Evolutionary conservation across 2,113 vertebrate species (phyloP).

Genomic region (Grammomys dolichurus): DNA sequence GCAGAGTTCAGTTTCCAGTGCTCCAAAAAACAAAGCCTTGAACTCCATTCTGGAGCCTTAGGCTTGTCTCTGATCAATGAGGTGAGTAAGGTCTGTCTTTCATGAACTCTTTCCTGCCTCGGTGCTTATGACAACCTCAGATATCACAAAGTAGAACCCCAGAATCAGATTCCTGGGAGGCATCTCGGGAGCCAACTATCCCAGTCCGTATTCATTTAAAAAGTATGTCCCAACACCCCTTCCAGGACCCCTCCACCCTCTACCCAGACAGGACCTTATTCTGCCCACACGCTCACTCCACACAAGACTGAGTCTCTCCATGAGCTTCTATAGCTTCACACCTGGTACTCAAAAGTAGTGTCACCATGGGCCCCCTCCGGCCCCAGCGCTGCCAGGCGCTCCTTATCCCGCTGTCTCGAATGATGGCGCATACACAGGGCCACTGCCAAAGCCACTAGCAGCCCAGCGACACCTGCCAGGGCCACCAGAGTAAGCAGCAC

Average conservation of each 20-base stretch:
- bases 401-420: constrained; percentile 92
- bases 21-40: not conserved
- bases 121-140: not conserved
- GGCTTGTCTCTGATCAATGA: not conserved
- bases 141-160: not conserved
- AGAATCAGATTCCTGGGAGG: not conserved
- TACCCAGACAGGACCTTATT: no score
- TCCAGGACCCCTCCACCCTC: not conserved
- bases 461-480: constrained; percentile 92
- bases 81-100: not conserved
- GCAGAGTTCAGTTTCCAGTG: not conserved
- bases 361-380: constrained; percentile 94
- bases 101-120: not conserved
- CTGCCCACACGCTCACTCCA: not conserved
- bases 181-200: not conserved
- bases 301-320: rapidly evolving
- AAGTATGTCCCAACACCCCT: not conserved
- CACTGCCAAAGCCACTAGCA: constrained; percentile 90
- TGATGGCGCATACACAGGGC: constrained; percentile 94
- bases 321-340: constrained; percentile 73
- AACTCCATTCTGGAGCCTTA: not conserved
- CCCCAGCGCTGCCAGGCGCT: constrained; percentile 93
- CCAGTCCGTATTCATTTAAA: not conserved
- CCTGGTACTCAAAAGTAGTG: constrained; percentile 98
- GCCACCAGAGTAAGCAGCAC: constrained; percentile 93